These are phyloP conservation scores for Eupelmus urozonus DNA, from an alignment of 2,888 invertebrate genomes.

Conservation along the genomic window DNA sequence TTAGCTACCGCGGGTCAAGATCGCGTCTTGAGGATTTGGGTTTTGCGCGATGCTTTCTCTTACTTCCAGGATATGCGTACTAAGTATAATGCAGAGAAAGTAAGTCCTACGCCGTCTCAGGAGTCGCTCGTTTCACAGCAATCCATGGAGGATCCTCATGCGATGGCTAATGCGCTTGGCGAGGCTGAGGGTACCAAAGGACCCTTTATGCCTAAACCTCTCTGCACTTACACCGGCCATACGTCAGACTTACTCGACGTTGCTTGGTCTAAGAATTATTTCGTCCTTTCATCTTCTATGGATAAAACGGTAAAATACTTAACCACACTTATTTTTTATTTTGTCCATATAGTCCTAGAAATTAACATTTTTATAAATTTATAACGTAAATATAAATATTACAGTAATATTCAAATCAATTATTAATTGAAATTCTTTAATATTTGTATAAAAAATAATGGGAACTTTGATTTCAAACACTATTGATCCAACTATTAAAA, in stretches of 20 bases:
- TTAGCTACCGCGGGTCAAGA: slow-evolving; percentile 99
- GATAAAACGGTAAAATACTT: slow-evolving; percentile 93
- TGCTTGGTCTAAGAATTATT: slow-evolving; percentile 99
- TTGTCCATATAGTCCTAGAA: background rate
- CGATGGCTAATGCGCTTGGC: slow-evolving; percentile 78
- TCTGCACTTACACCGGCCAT: slow-evolving; percentile 96
- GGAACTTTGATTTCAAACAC: no score
- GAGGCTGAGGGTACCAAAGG: slow-evolving; percentile 81
- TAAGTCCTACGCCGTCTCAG: slow-evolving; percentile 94
- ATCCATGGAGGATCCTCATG: slow-evolving; percentile 82
- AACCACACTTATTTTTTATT: no score
- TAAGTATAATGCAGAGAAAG: slow-evolving; percentile 95
- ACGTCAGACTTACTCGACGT: slow-evolving; percentile 97
- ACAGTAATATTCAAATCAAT: no score
- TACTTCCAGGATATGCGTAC: slow-evolving; percentile 97
- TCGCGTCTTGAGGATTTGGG: slow-evolving; percentile 95
- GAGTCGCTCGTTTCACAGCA: slow-evolving; percentile 92
- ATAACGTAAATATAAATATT: no score
- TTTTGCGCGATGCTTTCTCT: slow-evolving; percentile 91
- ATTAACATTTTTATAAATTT: no score
- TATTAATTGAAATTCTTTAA: no score
- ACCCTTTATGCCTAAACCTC: slow-evolving; percentile 92
- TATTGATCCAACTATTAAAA: no score
- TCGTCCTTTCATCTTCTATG: slow-evolving; percentile 98
- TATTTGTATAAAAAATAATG: no score